Conservation (phyloP, 2,113 vertebrate species). For the Equus quagga region DNA sequence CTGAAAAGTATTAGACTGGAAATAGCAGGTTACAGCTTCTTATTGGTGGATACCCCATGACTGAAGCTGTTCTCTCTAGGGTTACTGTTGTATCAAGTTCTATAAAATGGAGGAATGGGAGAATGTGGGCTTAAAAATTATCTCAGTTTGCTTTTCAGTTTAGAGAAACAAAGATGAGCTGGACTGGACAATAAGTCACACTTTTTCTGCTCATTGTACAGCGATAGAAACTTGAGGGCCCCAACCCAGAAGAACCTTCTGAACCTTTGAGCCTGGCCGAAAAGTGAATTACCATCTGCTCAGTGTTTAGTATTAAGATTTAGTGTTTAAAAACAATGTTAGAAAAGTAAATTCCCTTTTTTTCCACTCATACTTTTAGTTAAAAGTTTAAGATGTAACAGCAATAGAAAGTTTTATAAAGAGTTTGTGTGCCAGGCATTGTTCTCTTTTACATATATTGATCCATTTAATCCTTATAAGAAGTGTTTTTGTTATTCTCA, state of each 20-base stretch:
- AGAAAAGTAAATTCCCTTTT: background rate
- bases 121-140: constrained; percentile 17
- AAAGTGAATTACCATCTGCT: background rate
- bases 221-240: background rate
- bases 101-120: background rate
- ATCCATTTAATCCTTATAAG: background rate
- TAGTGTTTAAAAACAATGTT: constrained; percentile 12
- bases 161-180: constrained; percentile 11
- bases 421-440: background rate
- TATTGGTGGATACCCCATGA: background rate
- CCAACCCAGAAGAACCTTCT: background rate
- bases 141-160: constrained; percentile 59
- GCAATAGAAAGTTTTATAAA: background rate
- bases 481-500: background rate
- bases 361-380: background rate
- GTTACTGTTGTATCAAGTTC: background rate
- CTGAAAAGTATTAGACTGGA: constrained; percentile 30
- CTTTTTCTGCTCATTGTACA: background rate
- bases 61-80: constrained; percentile 26
- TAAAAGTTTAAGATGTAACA: background rate
- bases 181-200: background rate
- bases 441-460: constrained; percentile 15
- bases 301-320: background rate
- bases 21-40: constrained; percentile 34
- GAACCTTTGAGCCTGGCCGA: background rate